Conservation (phyloP, 2,888 invertebrate species). For the Pinctada fucata region DNA sequence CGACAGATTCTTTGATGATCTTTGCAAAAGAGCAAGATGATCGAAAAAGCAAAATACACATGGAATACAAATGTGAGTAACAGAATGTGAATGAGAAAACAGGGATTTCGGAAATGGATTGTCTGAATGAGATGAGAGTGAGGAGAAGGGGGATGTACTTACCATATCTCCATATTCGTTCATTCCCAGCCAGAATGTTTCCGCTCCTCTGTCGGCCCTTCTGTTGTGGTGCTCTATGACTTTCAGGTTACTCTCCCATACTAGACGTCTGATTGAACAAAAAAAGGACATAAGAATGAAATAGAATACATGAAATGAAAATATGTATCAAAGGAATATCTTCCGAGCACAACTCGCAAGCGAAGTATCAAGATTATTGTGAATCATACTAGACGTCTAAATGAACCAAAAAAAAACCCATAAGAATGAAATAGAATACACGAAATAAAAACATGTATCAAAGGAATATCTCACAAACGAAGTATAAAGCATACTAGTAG, state of each 20-base stretch:
- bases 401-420: conserved; percentile 33
- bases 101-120: too few relatives aligned
- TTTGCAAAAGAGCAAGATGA: too few relatives aligned
- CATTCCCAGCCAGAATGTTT: conserved; percentile 66
- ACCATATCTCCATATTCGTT: conserved; percentile 80
- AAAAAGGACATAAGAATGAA: conserved; percentile 7
- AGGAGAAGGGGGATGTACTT: conserved; percentile 40
- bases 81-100: neutral
- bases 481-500: too few relatives aligned
- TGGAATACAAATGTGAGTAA: neutral
- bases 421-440: neutral
- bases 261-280: conserved; percentile 49
- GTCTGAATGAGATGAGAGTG: neutral
- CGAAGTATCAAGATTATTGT: neutral
- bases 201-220: conserved; percentile 62
- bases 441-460: too few relatives aligned
- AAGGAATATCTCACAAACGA: neutral
- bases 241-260: conserved; percentile 66
- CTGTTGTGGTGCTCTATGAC: conserved; percentile 66
- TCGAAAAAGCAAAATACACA: too few relatives aligned
- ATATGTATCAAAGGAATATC: too few relatives aligned
- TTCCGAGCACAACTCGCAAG: neutral
- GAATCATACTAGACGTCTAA: conserved; percentile 60
- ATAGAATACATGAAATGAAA: too few relatives aligned
- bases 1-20: too few relatives aligned